These are phyloP conservation scores for Zaprionus lachaisei DNA, from an alignment of 1,140 invertebrate species.

Conservation along the genomic window DNA sequence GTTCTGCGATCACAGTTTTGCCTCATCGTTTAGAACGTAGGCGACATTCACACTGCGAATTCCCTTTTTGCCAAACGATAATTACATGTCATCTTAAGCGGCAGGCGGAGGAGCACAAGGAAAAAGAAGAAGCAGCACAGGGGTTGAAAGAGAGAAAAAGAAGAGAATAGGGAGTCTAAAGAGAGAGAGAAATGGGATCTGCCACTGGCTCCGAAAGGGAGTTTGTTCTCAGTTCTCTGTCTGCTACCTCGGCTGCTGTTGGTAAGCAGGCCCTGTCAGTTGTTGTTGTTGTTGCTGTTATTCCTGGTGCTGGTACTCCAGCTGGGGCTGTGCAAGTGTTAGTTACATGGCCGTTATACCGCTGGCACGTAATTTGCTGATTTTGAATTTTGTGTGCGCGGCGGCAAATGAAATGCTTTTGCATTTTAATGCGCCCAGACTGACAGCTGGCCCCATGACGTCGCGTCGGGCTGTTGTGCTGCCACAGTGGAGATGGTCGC, in stretches of 20 bases:
- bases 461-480: constrained; percentile 8
- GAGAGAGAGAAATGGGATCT: neutral
- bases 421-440: constrained; percentile 79
- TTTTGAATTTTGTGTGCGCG: constrained; percentile 76
- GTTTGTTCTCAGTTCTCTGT: neutral
- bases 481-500: neutral
- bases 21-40: constrained; percentile 7
- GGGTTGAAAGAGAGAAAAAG: neutral
- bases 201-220: constrained; percentile 40
- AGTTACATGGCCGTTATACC: constrained; percentile 70
- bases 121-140: neutral
- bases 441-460: constrained; percentile 63
- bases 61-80: constrained; percentile 65
- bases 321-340: constrained; percentile 57
- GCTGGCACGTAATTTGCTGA: constrained; percentile 79
- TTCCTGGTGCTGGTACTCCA: constrained; percentile 1
- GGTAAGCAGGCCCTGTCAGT: constrained; percentile 19
- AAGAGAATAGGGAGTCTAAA: neutral
- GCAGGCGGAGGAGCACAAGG: constrained; percentile 8
- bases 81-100: constrained; percentile 79
- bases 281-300: constrained; percentile 1
- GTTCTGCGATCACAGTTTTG: constrained; percentile 9
- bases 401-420: constrained; percentile 79
- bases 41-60: constrained; percentile 36
- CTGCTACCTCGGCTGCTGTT: neutral